Evolutionary conservation across 2,888 invertebrate species (phyloP).

Genomic region (Tipula confusa): DNA sequence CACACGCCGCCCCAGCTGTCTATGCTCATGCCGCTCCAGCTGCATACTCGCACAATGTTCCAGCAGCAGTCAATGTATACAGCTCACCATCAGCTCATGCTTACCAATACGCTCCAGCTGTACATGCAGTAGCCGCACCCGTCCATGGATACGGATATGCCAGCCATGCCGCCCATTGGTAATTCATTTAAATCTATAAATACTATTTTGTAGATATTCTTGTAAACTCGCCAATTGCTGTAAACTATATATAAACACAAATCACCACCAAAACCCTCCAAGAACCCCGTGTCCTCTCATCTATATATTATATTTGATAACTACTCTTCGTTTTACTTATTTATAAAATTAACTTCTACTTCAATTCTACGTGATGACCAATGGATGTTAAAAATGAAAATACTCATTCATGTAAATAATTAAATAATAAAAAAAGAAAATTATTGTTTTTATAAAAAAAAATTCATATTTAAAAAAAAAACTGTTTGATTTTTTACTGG

Average conservation of each 20-base stretch:
- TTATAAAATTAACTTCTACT: neutral
- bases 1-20: slow-evolving; percentile 32
- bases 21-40: slow-evolving; percentile 31
- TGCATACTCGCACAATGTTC: slow-evolving; percentile 32
- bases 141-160: slow-evolving; percentile 41
- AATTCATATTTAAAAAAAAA: slow-evolving; percentile 4
- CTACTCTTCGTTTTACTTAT: neutral
- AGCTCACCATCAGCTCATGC: neutral
- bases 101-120: slow-evolving; percentile 5
- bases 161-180: slow-evolving; percentile 42
- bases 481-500: neutral
- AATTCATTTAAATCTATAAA: neutral
- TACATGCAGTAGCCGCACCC: slow-evolving; percentile 38
- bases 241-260: neutral
- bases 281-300: neutral
- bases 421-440: slow-evolving; percentile 3
- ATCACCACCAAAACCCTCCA: neutral
- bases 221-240: neutral
- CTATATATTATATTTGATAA: neutral
- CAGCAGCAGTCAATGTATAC: slow-evolving; percentile 30
- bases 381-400: neutral
- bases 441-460: neutral
- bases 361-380: neutral
- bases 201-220: neutral
- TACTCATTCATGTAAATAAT: slow-evolving; percentile 7